A percentile compares a stretch with the other conserved stretches of the same genome.
Conservation (phyloP, 2,113 vertebrate genomes). For the Ptychochromis oligacanthus region DNA sequence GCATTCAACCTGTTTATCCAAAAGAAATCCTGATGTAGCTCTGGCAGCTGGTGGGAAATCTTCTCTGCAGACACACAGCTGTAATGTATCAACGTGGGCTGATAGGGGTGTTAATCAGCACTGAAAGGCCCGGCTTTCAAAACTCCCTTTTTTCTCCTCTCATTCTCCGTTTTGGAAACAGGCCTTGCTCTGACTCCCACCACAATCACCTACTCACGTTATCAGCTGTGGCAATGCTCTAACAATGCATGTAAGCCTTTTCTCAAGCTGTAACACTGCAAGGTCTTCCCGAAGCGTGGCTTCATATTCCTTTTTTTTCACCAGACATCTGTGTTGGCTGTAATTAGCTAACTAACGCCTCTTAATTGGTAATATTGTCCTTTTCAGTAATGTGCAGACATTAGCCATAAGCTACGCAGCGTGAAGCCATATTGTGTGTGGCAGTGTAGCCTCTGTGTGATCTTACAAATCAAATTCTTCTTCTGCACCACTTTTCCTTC, state of each 20-base stretch:
- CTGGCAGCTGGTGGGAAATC: constrained; percentile 12
- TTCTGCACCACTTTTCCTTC: no score
- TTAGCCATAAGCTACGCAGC: neutral
- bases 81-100: neutral
- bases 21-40: neutral
- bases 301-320: neutral
- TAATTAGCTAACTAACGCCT: neutral
- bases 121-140: neutral
- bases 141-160: constrained; percentile 2
- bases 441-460: no score
- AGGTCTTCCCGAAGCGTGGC: neutral
- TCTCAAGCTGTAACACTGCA: neutral
- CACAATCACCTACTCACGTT: neutral
- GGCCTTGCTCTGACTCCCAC: constrained; percentile 1
- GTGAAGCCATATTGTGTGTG: neutral
- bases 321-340: neutral
- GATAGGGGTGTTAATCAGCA: neutral
- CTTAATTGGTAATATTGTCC: neutral
- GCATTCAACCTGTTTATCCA: neutral
- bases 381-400: neutral
- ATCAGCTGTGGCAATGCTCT: neutral
- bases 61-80: constrained; percentile 6
- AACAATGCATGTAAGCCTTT: neutral
- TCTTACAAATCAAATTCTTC: no score
- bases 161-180: neutral